Percentiles rank a stretch among this genome's conserved stretches.
These are phyloP conservation scores for Drosophila seguyi DNA, from an alignment of 1,140 invertebrate genomes.

Conservation along the genomic window DNA sequence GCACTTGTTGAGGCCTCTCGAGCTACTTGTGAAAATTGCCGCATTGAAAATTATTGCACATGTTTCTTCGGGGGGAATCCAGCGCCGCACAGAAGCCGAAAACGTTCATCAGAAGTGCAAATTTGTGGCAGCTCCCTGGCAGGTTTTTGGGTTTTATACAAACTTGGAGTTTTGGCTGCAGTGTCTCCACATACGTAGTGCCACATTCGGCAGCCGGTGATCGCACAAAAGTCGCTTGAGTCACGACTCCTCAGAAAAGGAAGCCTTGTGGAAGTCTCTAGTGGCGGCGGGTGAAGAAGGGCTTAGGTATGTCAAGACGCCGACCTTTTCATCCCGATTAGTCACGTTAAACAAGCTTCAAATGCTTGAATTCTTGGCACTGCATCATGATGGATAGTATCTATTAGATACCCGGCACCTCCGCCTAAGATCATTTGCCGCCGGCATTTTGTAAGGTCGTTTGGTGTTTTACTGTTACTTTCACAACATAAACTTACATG, in stretches of 20 bases:
- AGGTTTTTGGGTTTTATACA: background rate
- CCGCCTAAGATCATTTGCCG: conserved; percentile 15
- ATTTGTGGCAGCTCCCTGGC: conserved; percentile 67
- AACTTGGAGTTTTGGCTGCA: background rate
- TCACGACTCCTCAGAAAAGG: conserved; percentile 44
- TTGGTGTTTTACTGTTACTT: background rate
- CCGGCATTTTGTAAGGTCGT: conserved; percentile 12
- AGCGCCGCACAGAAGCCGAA: conserved; percentile 56
- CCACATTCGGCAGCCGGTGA: conserved; percentile 27
- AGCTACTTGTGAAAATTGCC: conserved; percentile 52
- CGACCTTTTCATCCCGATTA: background rate
- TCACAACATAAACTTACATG: too few species aligned
- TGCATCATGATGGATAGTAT: background rate
- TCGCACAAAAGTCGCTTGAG: conserved; percentile 57
- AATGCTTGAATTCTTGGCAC: background rate
- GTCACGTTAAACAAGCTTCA: conserved; percentile 5
- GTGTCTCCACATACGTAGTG: conserved; percentile 14
- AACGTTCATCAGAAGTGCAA: conserved; percentile 67
- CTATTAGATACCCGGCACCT: too few species aligned
- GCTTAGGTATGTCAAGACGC: background rate
- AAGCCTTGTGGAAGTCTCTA: background rate
- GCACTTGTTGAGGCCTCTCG: conserved; percentile 63
- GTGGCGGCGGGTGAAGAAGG: too few species aligned
- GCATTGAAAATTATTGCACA: conserved; percentile 55
- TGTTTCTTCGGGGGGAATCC: conserved; percentile 46